Evolutionary conservation across 2,797 vertebrate genomes (phyloP).

Genomic region (Margarornis squamiger): DNA sequence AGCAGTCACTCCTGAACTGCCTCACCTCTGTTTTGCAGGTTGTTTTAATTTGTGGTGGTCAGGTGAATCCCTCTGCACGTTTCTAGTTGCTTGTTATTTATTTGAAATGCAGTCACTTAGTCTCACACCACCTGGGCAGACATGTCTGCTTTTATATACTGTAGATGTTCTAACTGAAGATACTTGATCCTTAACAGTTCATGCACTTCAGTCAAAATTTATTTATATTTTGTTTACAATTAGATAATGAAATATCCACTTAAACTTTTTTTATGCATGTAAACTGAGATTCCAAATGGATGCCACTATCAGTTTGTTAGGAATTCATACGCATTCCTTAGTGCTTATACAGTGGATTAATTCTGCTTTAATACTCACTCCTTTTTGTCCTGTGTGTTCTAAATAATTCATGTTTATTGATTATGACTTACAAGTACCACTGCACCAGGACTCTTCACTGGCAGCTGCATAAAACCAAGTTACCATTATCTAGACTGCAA

Average conservation of each 20-base stretch:
- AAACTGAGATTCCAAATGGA: neutral
- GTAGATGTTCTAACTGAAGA: neutral
- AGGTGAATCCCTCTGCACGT: neutral
- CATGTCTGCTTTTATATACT: neutral
- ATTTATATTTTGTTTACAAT: neutral
- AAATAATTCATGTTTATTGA: constrained; percentile 4
- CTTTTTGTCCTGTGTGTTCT: neutral
- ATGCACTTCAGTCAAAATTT: neutral
- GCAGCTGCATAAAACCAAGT: neutral
- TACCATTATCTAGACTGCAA: neutral
- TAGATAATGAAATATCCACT: neutral
- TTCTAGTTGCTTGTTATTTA: neutral
- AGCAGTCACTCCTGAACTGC: neutral
- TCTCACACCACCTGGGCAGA: neutral
- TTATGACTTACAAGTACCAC: neutral
- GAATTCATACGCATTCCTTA: neutral
- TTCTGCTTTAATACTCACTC: neutral
- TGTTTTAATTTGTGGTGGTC: neutral
- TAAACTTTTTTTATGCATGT: neutral
- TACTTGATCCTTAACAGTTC: neutral
- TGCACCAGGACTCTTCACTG: neutral
- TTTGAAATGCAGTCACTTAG: neutral
- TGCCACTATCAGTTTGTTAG: neutral
- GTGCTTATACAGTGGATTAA: neutral
- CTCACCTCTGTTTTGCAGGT: neutral